Evolutionary conservation across 1,140 invertebrate species (phyloP), one percentile per base, ranked within the genome.

Genomic region (Halyomorpha halys): DNA sequence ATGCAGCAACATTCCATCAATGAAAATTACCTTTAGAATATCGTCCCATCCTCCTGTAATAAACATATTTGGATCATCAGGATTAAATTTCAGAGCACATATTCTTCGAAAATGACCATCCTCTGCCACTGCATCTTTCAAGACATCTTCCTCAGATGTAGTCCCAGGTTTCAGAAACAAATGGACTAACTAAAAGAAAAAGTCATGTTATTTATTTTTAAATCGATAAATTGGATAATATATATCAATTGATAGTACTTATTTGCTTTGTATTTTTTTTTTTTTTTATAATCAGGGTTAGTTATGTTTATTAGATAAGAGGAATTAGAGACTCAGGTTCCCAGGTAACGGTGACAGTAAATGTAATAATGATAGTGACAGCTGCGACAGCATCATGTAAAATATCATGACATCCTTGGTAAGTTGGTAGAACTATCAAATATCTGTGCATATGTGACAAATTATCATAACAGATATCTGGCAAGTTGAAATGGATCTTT

Each of bases 21-120:
- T 15, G 54, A 21, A 30, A 51, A 14, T 63, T 45, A 66, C 65
- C 51, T 63, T 62, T 15, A 66, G 18, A 14, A 25, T 44, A 30
- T 56, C 27, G 44, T 64, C 65, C 62, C 61, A 63, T 9, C 65
- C 65, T 9, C 61, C 65, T 34, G 65, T 45, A 14, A 44, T 27
- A 8, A 66, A 51, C 1, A 64, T 44, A 49, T 45, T 49, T 9
- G 3, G 4, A 14, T 64, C 18, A 16, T 59, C 53, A 23, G 62
- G 61, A 54, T 66, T 16, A 60, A 30, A 66, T 23, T 39, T 47
- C 14, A 64, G 13, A 19, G 27, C n/a, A 34, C 44, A 66, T 34
- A 66, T 54, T 15, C 39, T 45, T n/a, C 23, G 5, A 19, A 23
- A 62, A 25, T 62, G 61, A 18, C 61, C 61, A 47, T 51, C 61